These are phyloP conservation scores for human DNA, from an alignment of 2,113 vertebrate genomes.

Conservation along the genomic window GRCh38 chr16:51700001-51700500, in stretches of 20 bases:
- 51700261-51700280: not conserved
- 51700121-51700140: not conserved
- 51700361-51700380: not conserved
- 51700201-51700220: not conserved
- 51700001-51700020: not conserved
- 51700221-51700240: accelerated
- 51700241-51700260: accelerated
- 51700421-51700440: not conserved
- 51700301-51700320: not conserved
- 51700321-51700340: not conserved
- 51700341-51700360: not conserved
- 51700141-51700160: not conserved
- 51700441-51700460: not conserved
- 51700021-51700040: not conserved
- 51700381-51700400: not conserved
- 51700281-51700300: not conserved
- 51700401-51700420: not conserved
- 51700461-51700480: not conserved
- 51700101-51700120: not conserved
- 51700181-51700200: not conserved
- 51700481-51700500: not conserved
- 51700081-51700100: not conserved
- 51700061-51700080: not conserved
- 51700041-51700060: not conserved
- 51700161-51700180: not conserved